Base-by-base conservation (phyloP, 1,140 invertebrate genomes). In the Popillia japonica region DNA sequence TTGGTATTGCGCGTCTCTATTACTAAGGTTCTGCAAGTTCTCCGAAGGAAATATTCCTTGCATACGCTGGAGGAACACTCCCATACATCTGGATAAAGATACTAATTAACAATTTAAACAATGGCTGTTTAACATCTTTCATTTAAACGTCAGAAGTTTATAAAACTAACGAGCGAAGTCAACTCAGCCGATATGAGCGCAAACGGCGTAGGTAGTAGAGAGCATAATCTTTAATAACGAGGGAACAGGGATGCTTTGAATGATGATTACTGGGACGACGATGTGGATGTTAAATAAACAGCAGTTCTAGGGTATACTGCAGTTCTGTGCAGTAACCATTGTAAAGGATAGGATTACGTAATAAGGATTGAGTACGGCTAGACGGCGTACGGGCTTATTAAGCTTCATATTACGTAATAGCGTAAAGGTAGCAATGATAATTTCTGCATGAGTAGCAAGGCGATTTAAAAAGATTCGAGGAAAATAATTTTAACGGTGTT, bases 81-180 rank as follows among this genome's bases (percentile, higher is more conserved):
- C 61, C 61, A 68, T 68, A 68, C 61, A 22, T 68, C 61, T 34
- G 61, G 61, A 68, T 68, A 68, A 68, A 68, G 61, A 68, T 68
- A 68, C 61, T 68, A 68, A 68, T 68, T 68, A 68, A 68, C 61
- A 68, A 22, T 68, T 68, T 68, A 68, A 68, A 68, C 61, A 68
- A 68, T 68, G 61, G 61, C 27, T 22, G 22, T 68, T 55, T 68
- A 68, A 68, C 61, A 68, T 68, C 61, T 68, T 68, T 68, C 61
- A 68, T 68, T 68, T 68, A 68, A 68, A 27, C 61, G 61, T 68
- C 61, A 34, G 61, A 68, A 68, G 61, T 68, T 68, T 68, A 68
- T 68, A 68, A 68, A 68, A 68, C 61, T 68, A 68, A 68, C 61
- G 61, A 68, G 61, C 61, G 27, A 68, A 68, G 22, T 22, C 61